Evolutionary conservation across 2,113 vertebrate genomes (phyloP), one percentile per base, ranked within the genome.

Genomic region (Ellobius talpinus): DNA sequence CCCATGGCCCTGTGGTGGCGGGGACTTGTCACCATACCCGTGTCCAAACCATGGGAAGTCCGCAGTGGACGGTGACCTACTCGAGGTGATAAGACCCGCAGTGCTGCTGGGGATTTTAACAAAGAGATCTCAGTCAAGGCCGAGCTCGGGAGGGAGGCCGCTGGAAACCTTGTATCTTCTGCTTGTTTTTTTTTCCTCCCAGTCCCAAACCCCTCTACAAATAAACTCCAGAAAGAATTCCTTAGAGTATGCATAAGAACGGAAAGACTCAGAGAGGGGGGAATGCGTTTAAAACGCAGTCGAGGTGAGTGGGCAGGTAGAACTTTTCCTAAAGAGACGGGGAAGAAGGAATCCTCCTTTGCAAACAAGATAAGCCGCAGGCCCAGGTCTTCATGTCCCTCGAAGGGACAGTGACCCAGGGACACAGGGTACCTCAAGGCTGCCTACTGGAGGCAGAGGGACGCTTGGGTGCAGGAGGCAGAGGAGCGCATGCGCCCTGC

Each of bases 1-100:
- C 17, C 8, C 23, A 5, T 36, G 58, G 7, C 81, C 23, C n/a
- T 7, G n/a, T 29, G 81, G 24, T 29, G n/a, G 14, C 39, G 81
- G 24, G 16, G n/a, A 4, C 58, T 5, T 26, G 1, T 5, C 39
- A 31, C 6, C 29, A 33, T 3, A 5, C 14, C 3, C 24, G 8
- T 19, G 82, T 63, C n/a, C 39, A 85, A 9, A 4, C 61, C 24
- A 14, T 31, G 24, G 58, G 16, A 19, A 45, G 26, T 42, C 61
- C 8, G 14, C 36, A 39, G 8, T 31, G 82, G 24, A 31, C 24
- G 26, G 82, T n/a, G 3, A 11, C 73, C 42, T 26, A 7, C 74
- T 42, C 2, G 21, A 76, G 42, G 72, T 42, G 72, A 42, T 42
- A 42, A 74, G 21, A 29, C 24, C 10, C 2, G 17, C 36, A 1